These are phyloP conservation scores for Moxostoma hubbsi DNA, from an alignment of 2,797 vertebrate genomes.

Conservation along the genomic window DNA sequence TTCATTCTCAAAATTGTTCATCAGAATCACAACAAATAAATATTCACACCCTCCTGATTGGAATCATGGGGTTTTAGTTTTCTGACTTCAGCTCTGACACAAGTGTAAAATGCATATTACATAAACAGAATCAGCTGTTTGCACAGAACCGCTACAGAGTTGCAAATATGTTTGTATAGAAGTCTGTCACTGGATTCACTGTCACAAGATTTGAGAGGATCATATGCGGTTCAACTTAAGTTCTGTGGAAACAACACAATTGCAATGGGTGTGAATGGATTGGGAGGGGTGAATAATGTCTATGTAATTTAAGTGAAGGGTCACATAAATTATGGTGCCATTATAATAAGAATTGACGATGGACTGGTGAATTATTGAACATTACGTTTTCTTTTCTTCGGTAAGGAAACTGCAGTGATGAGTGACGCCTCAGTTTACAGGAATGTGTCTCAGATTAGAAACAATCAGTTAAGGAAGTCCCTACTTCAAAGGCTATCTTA, in stretches of 20 bases:
- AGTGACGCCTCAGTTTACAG: conserved; percentile 5
- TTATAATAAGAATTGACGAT: no score
- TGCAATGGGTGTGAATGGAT: neutral
- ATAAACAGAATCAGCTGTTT: no score
- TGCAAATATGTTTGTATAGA: conserved; percentile 17
- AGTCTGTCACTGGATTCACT: neutral
- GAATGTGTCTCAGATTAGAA: conserved; percentile 33
- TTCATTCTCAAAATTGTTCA: neutral
- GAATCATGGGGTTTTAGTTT: neutral
- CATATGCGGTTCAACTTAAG: neutral
- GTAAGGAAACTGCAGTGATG: neutral
- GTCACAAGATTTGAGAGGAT: neutral
- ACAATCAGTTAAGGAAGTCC: conserved; percentile 28
- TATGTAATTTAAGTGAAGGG: neutral
- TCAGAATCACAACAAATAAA: neutral
- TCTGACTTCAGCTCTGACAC: neutral
- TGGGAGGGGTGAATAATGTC: neutral
- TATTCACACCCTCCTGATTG: neutral
- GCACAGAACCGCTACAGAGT: neutral
- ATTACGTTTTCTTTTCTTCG: no score
- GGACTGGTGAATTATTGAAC: no score
- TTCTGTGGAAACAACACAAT: conserved; percentile 12
- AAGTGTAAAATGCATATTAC: neutral
- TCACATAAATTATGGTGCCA: no score
- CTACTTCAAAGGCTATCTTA: conserved; percentile 23